A percentile compares a stretch with the other conserved stretches of the same genome.
These are phyloP conservation scores for Melopsittacus undulatus DNA, from an alignment of 2,797 vertebrate species.

Conservation along the genomic window DNA sequence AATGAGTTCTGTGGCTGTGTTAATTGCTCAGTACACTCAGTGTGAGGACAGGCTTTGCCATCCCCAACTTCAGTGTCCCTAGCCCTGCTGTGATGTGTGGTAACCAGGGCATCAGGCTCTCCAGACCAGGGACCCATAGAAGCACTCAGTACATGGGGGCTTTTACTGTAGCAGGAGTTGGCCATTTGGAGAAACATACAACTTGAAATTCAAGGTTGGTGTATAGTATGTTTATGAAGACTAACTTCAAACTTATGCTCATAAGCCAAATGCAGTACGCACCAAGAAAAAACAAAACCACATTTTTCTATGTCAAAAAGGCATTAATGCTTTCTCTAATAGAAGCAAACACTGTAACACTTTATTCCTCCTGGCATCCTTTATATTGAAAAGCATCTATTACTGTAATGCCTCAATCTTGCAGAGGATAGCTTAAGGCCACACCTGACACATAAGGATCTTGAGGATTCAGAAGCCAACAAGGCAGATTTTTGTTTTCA, in stretches of 20 bases:
- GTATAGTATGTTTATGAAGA: background rate
- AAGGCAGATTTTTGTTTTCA: too few species aligned
- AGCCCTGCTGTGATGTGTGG: background rate
- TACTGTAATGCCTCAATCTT: background rate
- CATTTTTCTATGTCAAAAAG: background rate
- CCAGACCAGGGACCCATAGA: accelerated
- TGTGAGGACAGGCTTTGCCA: background rate
- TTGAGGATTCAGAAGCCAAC: background rate
- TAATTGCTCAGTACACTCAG: background rate
- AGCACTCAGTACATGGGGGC: accelerated
- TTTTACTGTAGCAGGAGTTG: background rate
- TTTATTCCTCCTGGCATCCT: background rate
- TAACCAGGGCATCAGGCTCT: background rate
- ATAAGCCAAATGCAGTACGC: background rate
- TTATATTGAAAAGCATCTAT: background rate
- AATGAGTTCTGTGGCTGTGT: background rate
- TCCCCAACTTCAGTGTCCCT: accelerated
- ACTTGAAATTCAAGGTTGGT: background rate
- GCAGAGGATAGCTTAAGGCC: background rate
- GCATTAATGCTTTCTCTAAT: background rate
- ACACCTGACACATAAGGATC: background rate
- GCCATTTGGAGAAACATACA: background rate
- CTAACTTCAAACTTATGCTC: background rate
- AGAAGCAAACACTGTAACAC: background rate
- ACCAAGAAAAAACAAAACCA: background rate